Base-by-base conservation (phyloP, 2,797 vertebrate species). In the Acanthis flammea region DNA sequence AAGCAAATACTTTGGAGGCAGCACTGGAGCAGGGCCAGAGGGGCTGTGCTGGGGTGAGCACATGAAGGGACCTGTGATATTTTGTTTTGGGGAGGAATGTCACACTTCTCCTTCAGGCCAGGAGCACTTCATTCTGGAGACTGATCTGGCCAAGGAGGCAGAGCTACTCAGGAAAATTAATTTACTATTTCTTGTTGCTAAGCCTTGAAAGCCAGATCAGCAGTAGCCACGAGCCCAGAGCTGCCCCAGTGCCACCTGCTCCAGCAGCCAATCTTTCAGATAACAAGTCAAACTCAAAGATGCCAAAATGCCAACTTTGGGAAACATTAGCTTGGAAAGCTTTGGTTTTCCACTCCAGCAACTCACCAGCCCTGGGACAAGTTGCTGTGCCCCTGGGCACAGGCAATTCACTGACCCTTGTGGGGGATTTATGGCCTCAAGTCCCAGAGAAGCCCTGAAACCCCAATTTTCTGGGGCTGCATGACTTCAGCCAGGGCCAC, bases 361-460 rank as follows among this genome's bases (percentile, higher is more conserved):
- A 25, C 17, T 41, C 68, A 17, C 28, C 60, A 86, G 66, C 47
- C 21, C 11, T 1, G 1, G 50, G 35, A 61, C 27, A 76, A 75
- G 25, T 23, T 85, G 58, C 67, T 41, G 27, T 42, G 23, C 21
- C 16, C 45, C 27, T 3, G 3, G 44, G 17, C 17, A 28, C 5
- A 4, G 0, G 3, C 8, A 13, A 21, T 28, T 86, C 8, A 13
- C 42, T n/a, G 19, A 27, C 4, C 9, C 35, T 44, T 1, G 0
- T 3, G 7, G 30, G 4, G 24, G n/a, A 70, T 95, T 95, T 58
- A 45, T 44, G 27, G 12, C 55, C 33, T 42, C 17, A 35, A 57
- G 54, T 35, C 50, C 35, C 39, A 65, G 1, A 2, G 19, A 7
- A 27, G 4, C n/a, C 19, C 68, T 15, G 6, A 57, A 71, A 19